Evolutionary conservation across 2,113 vertebrate genomes (phyloP), one percentile per base, ranked within the genome.

Genomic region (Brachionichthys hirsutus): DNA sequence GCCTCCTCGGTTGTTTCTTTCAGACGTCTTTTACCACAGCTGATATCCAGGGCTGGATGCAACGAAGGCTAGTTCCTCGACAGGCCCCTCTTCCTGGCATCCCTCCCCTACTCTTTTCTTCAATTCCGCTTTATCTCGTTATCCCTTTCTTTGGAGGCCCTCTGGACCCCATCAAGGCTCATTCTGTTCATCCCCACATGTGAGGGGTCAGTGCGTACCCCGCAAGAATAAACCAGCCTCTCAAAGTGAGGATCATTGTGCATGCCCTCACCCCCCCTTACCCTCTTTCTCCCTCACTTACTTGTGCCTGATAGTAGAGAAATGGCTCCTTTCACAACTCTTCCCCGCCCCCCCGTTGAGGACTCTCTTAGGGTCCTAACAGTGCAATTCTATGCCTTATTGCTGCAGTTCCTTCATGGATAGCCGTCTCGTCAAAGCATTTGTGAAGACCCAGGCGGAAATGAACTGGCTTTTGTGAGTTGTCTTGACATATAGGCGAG

Each of bases 221-320:
- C 66, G 68, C 81, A 81, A 83, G 86, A 88, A 88, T 84, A 75
- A 87, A 79, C 77, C 76, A 80, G 58, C 67, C 75, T 72, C 83
- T 90, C 81, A 88, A 64, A 88, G 87, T 83, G 86, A 82, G 67
- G 59, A 86, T 84, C 80, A 80, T 87, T 86, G 82, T 88, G 77
- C 49, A 68, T 60, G 55, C 84, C 62, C 74, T 63, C 69, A 58
- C 17, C 66, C 72, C 68, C 72, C 66, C n/a, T n/a, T 43, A 16
- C 63, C 55, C 34, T n/a, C 44, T 54, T 13, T 24, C 41, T 38
- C 58, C 45, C 73, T 64, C 49, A 59, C 75, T 79, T 75, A 75
- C 77, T 84, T 73, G 77, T 70, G 75, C 75, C 80, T 80, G 86
- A 86, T 85, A 84, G 82, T 83, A 12, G 50, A 85, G 84, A 87